Conservation (phyloP, 2,113 vertebrate genomes). For the Pogona vitticeps region DNA sequence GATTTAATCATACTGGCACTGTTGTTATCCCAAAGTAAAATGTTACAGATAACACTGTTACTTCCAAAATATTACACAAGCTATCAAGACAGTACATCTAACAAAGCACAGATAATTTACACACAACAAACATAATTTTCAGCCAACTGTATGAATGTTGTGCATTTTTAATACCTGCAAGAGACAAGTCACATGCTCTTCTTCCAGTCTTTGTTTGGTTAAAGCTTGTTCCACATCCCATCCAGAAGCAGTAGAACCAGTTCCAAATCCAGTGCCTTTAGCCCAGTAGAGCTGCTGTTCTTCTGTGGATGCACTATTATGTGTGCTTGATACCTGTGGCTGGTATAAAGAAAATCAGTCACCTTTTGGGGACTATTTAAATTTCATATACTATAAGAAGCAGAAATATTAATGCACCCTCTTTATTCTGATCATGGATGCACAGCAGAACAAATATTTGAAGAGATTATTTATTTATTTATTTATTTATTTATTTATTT, state of each 20-base stretch:
- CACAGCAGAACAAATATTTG: not conserved
- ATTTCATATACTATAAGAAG: conserved; percentile 12
- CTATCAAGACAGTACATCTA: not conserved
- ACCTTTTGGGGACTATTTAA: not conserved
- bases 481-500: too few relatives aligned
- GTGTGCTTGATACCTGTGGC: conserved; percentile 91
- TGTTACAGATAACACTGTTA: too few relatives aligned
- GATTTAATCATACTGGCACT: too few relatives aligned
- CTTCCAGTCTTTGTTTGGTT: conserved; percentile 97
- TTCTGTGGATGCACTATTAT: conserved; percentile 87
- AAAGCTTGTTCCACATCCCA: conserved; percentile 99
- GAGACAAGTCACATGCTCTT: conserved; percentile 97
- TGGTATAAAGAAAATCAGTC: conserved; percentile 54
- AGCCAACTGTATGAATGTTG: not conserved
- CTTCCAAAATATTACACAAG: too few relatives aligned
- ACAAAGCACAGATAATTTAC: not conserved
- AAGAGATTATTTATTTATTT: fast-evolving
- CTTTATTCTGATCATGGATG: not conserved
- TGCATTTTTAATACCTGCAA: conserved; percentile 81
- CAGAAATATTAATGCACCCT: not conserved
- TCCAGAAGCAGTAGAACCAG: conserved; percentile 96
- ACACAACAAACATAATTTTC: not conserved
- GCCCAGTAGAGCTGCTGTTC: conserved; percentile 99
- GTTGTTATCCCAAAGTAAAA: too few relatives aligned
- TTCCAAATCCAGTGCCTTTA: conserved; percentile 97